A percentile compares a stretch with the other conserved stretches of the same genome.
Conservation (phyloP, 2,113 vertebrate species). For the Fulmarus glacialis region DNA sequence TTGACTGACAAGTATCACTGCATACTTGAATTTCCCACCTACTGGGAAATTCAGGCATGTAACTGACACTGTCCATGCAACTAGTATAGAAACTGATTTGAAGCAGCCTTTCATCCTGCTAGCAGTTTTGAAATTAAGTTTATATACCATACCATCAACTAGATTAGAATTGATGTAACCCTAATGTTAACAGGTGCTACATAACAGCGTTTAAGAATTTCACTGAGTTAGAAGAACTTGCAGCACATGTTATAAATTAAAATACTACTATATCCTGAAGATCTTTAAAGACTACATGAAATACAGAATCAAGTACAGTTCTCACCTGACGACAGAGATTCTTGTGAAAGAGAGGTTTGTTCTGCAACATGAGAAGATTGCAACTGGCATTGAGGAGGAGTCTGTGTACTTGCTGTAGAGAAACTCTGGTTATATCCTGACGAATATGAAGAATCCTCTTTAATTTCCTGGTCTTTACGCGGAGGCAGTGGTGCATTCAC, state of each 20-base stretch:
- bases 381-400: conserved; percentile 85
- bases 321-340: conserved; percentile 73
- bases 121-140: neutral
- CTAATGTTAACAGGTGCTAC: neutral
- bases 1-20: neutral
- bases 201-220: neutral
- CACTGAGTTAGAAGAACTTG: neutral
- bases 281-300: neutral
- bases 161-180: neutral
- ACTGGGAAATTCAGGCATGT: neutral
- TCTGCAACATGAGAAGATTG: conserved; percentile 73
- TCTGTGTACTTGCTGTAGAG: conserved; percentile 90
- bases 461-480: conserved; percentile 79
- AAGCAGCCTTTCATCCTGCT: neutral
- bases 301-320: neutral
- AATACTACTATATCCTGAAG: neutral
- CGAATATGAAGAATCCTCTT: conserved; percentile 76
- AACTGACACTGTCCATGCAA: neutral
- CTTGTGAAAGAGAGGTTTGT: conserved; percentile 77
- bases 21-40: neutral
- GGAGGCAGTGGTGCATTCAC: conserved; percentile 81
- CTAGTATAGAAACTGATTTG: neutral
- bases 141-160: neutral
- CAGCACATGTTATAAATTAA: neutral
- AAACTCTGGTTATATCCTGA: conserved; percentile 78